Conservation (phyloP, 2,888 invertebrate genomes). For the Graphium colonna region DNA sequence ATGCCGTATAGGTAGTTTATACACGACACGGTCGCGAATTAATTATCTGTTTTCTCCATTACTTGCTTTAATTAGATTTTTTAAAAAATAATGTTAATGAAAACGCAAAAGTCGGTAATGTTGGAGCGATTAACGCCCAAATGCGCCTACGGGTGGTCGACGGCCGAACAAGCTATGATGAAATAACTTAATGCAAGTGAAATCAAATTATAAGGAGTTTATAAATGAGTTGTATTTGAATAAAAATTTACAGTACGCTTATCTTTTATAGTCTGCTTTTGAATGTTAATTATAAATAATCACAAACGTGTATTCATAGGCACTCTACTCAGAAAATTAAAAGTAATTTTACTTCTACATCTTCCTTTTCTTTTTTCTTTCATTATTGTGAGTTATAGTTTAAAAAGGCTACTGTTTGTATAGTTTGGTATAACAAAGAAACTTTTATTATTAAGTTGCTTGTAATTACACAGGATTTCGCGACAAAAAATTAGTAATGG, state of each 20-base stretch:
- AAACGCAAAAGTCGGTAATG: not conserved
- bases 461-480: no score
- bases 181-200: not conserved
- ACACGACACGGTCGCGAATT: no score
- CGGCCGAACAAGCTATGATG: not conserved
- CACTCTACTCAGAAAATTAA: not conserved
- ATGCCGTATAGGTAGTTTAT: no score
- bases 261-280: not conserved
- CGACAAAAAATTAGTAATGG: no score
- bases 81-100: not conserved
- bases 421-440: no score
- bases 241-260: not conserved
- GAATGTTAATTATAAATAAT: not conserved
- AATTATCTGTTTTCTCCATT: not conserved
- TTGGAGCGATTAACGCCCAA: constrained; percentile 3
- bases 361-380: no score
- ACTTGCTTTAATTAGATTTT: not conserved
- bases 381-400: no score
- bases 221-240: constrained; percentile 3
- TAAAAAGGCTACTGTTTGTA: no score
- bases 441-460: no score
- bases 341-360: not conserved
- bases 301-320: no score
- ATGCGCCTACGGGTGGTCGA: constrained; percentile 16
- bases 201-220: constrained; percentile 1